phyloP scores from a whole-genome alignment of 2,888 invertebrate species.

The Bombyx huttoni region DNA sequence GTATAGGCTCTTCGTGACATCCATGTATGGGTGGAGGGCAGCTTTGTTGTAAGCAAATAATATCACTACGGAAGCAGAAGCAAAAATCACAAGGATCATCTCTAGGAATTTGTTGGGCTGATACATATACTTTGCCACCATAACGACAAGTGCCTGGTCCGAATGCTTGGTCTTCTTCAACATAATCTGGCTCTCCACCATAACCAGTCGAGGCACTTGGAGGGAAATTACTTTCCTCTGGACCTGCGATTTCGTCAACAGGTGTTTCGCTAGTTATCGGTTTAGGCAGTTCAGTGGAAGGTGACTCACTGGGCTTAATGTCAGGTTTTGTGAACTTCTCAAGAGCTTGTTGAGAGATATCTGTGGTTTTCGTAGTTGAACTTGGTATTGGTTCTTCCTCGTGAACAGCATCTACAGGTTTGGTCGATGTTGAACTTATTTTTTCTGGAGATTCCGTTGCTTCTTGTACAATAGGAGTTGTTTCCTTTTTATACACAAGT shows the following conservation, averaged over 20 bases:
- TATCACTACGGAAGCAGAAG: conserved; percentile 96
- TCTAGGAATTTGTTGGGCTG: conserved; percentile 94
- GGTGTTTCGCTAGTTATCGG: conserved; percentile 33
- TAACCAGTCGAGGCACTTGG: conserved; percentile 53
- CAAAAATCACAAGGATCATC: conserved; percentile 97
- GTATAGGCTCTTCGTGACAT: conserved; percentile 92
- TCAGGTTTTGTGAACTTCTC: conserved; percentile 32
- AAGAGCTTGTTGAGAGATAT: conserved; percentile 13
- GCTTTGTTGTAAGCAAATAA: conserved; percentile 94
- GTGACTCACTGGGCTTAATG: conserved; percentile 24
- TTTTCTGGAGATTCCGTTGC: conserved; percentile 14
- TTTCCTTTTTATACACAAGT: conserved; percentile 10
- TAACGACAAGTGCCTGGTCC: conserved; percentile 94
- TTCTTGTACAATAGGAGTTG: conserved; percentile 11
- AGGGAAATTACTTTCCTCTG: conserved; percentile 40
- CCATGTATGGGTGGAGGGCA: conserved; percentile 94
- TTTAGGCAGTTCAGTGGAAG: conserved; percentile 34
- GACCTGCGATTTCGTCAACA: conserved; percentile 40
- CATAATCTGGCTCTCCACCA: conserved; percentile 77
- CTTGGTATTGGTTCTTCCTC: conserved; percentile 10
- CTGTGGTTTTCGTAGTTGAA: conserved; percentile 5
- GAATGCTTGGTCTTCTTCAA: conserved; percentile 83
- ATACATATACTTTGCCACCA: conserved; percentile 92
- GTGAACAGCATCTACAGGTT: not conserved
- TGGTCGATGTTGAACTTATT: conserved; percentile 11